Evolutionary conservation across 2,888 invertebrate genomes (phyloP).

Genomic region (Dexiosoma caninum): DNA sequence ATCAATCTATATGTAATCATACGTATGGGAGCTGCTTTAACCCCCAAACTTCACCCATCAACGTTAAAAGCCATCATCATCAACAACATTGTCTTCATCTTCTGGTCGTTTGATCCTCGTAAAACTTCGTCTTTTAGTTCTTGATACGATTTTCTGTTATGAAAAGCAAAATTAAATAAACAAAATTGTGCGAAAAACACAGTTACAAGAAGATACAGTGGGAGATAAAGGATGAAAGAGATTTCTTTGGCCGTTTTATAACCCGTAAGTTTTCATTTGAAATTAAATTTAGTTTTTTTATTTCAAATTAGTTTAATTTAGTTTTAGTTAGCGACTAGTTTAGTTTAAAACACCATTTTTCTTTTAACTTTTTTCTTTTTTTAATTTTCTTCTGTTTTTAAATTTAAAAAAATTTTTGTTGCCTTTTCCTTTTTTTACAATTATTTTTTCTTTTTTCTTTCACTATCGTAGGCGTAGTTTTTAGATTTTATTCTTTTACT

Average conservation of each 20-base stretch:
- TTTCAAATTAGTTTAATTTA: constrained; percentile 51
- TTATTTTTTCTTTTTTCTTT: constrained; percentile 19
- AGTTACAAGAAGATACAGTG: constrained; percentile 7
- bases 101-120: constrained; percentile 38
- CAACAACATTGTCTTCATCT: constrained; percentile 52
- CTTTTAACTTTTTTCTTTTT: constrained; percentile 7
- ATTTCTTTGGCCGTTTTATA: constrained; percentile 65
- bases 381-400: too few relatives aligned
- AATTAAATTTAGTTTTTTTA: constrained; percentile 42
- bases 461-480: constrained; percentile 32
- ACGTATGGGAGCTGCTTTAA: constrained; percentile 52
- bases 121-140: constrained; percentile 25
- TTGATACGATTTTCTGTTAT: constrained; percentile 7
- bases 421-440: too few relatives aligned
- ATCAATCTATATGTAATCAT: constrained; percentile 1
- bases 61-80: constrained; percentile 48
- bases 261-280: constrained; percentile 72
- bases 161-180: neutral
- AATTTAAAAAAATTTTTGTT: too few relatives aligned
- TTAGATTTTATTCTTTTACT: neutral
- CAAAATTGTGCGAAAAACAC: constrained; percentile 9
- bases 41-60: constrained; percentile 34
- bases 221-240: neutral
- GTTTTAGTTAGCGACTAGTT: constrained; percentile 51
- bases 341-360: constrained; percentile 53